Evolutionary conservation across 2,888 invertebrate species (phyloP), one percentile per base, ranked within the genome.

Genomic region (Tenthredo scrophulariae): DNA sequence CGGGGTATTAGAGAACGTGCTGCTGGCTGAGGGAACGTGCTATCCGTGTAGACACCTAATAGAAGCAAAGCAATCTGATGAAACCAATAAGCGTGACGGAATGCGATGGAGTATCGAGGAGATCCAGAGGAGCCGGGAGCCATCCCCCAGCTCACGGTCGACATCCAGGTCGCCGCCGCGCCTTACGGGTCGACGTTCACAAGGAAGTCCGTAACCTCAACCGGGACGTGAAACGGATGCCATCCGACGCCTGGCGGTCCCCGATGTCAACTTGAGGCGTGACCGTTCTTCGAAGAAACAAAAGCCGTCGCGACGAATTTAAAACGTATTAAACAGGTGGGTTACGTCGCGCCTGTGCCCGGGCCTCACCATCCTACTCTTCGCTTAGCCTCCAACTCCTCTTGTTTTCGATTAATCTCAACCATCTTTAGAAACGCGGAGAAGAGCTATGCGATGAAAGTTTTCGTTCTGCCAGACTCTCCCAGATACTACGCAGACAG

Each of bases 31-130:
- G n/a, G 80, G 89, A 89, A 91, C 90, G 89, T 90, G 90, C 90
- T 90, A 91, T 90, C 89, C 88, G 89, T 89, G 88, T 89, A 89
- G 91, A 91, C 90, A 90, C 89, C 91, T 91, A 91, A 92, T 91
- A 91, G 91, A 91, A 92, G 90, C 90, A 90, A 91, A 90, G 91
- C 90, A 91, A 92, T 92, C 91, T 91, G 91, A 92, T 92, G 92
- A 91, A 92, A 92, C 91, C 92, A 92, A 92, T 92, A 91, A 92
- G 90, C 92, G 92, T 91, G 92, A 92, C 91, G 92, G 92, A 93
- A 92, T 93, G 90, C 89, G 89, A 87, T 84, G 83, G 86, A 50
- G 75, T 75, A 84, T 80, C 84, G 58, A 37, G 58, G n/a, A 46
- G 43, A 75, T 84, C 67, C 37, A 26, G 50, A 67, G 46, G 79